Base-by-base conservation (phyloP, 2,113 vertebrate species). In the Rhabdomys dilectus region DNA sequence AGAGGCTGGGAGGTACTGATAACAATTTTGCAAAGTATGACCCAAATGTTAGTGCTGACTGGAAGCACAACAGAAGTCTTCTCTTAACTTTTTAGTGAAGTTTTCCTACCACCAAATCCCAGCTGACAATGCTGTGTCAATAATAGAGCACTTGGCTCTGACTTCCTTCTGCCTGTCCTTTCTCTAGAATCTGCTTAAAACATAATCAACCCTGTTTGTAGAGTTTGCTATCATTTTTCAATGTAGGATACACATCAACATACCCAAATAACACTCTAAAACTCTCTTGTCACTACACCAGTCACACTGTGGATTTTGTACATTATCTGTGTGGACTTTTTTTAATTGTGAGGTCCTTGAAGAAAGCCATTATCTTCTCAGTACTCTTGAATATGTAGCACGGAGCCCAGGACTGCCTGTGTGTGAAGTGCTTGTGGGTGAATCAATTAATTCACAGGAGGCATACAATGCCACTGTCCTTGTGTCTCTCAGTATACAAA, bases 381-480 rank as follows among this genome's bases (percentile, higher is more conserved):
- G 1, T 62, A 91, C 36, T 62, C 11, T 70, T 87, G 45, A 78
- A 4, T 82, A 5, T 36, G 68, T 42, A 87, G 31, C 70, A 73
- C 10, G 72, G 36, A 66, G 56, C 1, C 51, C 26, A 22, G 5
- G 62, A 88, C 6, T 62, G 34, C 22, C 17, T 56, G 73, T 64
- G 56, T 48, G 1, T 66, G 13, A 92, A 62, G 89, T 58, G 3
- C 48, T 34, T 85, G 7, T 87, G 70, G 16, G 29, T 93, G 19
- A 91, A 90, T 88, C 51, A 96, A 36, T 93, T 64, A 87, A 96
- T 89, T 93, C 42, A 34, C 29, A 21, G 34, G 9, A 93, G 39
- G 88, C 51, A 60, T 3, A 78, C 6, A n/a, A n/a, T 53, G 15
- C 34, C 56, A 91, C 39, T 56, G 68, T 92, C 2, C 24, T 94